Evolutionary conservation across 2,888 invertebrate genomes (phyloP).

Genomic region (Ornithoptera alexandrae): DNA sequence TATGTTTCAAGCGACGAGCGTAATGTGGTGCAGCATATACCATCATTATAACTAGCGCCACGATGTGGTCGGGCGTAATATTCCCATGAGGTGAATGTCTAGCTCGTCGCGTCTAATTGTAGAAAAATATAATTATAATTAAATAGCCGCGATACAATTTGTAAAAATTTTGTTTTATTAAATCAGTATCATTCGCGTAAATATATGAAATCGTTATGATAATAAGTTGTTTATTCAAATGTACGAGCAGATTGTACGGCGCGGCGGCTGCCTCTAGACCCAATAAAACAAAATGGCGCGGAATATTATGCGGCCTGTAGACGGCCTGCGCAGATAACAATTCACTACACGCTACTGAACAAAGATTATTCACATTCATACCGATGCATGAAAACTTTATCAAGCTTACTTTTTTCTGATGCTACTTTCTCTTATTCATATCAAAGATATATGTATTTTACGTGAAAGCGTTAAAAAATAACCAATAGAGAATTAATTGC

Average conservation of each 20-base stretch:
- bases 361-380: conserved; percentile 10
- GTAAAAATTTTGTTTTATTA: too few species aligned
- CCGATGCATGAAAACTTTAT: neutral
- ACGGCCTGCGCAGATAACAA: conserved; percentile 1
- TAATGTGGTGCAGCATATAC: too few species aligned
- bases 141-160: too few species aligned
- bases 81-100: too few species aligned
- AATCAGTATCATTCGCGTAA: too few species aligned
- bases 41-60: too few species aligned
- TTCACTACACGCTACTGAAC: conserved; percentile 2
- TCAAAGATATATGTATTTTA: neutral
- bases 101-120: too few species aligned
- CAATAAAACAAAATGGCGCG: conserved; percentile 16
- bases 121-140: too few species aligned
- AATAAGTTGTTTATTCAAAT: conserved; percentile 4
- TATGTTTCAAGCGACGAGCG: too few species aligned
- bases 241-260: conserved; percentile 7
- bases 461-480: neutral
- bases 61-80: too few species aligned
- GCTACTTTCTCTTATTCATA: neutral
- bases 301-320: conserved; percentile 5
- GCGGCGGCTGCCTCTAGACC: neutral
- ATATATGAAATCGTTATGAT: neutral
- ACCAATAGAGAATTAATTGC: neutral
- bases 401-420: neutral